phyloP scores from a whole-genome alignment of 1,140 invertebrate species.

The Ephestia elutella region DNA sequence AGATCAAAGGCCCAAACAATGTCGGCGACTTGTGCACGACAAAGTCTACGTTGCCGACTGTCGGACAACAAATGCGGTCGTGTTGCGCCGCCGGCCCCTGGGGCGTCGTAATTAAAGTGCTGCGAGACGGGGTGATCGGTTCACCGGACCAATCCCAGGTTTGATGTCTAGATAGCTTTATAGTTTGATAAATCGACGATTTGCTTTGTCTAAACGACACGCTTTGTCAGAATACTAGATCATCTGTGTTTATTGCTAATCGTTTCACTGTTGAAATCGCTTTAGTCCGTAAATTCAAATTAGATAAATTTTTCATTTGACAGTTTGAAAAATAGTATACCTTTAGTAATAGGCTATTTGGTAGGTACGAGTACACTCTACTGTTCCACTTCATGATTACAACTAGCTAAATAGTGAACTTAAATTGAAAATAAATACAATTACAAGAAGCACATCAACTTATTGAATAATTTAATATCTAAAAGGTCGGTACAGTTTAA shows the following conservation, averaged over 20 bases:
- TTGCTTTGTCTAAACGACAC: not conserved
- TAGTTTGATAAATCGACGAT: not conserved
- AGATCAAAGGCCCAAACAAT: conserved; percentile 26
- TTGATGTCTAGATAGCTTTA: conserved; percentile 21
- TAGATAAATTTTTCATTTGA: too few relatives aligned
- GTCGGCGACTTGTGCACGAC: conserved; percentile 33
- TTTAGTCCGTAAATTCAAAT: too few relatives aligned
- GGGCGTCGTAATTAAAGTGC: conserved; percentile 51
- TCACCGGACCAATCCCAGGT: conserved; percentile 17
- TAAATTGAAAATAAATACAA: not conserved
- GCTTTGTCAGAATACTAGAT: not conserved
- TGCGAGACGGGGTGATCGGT: conserved; percentile 27
- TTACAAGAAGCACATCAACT: not conserved
- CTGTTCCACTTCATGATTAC: too few relatives aligned
- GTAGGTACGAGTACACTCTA: too few relatives aligned
- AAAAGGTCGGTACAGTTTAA: not conserved
- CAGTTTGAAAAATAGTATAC: too few relatives aligned
- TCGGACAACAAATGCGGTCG: conserved; percentile 42
- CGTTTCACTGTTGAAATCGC: too few relatives aligned
- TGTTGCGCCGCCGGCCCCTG: conserved; percentile 42
- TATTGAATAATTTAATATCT: not conserved
- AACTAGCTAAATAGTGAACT: too few relatives aligned
- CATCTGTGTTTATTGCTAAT: not conserved
- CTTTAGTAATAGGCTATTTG: too few relatives aligned
- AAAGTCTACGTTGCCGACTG: conserved; percentile 28